Percentiles rank a stretch among this genome's conserved stretches.
These are phyloP conservation scores for Nothocercus nigrocapillus DNA, from an alignment of 2,113 vertebrate species.

Conservation along the genomic window DNA sequence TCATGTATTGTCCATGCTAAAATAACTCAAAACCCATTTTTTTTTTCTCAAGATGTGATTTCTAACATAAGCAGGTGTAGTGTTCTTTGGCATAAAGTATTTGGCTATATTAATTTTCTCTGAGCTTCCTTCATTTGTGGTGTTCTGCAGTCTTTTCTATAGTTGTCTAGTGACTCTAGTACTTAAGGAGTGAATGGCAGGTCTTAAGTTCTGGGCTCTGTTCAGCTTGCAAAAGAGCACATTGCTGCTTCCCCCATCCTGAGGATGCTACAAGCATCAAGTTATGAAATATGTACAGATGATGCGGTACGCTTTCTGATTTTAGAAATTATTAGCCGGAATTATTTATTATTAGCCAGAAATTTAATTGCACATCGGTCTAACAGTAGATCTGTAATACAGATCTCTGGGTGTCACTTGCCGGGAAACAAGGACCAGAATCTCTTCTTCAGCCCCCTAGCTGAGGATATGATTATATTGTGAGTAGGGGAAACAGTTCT, in stretches of 20 bases:
- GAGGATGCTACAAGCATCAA: neutral
- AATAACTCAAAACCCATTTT: neutral
- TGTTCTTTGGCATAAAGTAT: neutral
- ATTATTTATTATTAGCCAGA: neutral
- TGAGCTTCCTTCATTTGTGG: neutral
- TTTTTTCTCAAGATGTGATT: neutral
- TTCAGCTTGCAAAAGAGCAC: neutral
- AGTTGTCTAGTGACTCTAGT: neutral
- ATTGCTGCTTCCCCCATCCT: neutral
- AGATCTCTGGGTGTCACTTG: neutral
- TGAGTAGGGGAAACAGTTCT: neutral
- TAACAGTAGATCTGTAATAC: neutral
- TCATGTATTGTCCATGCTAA: neutral
- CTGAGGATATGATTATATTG: neutral
- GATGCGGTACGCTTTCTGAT: neutral
- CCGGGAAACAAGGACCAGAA: neutral
- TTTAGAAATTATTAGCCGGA: neutral
- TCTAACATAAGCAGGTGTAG: neutral
- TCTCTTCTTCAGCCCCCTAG: neutral
- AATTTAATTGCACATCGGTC: neutral
- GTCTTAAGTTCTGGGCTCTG: neutral
- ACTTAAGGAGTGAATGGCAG: neutral
- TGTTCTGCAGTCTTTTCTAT: neutral
- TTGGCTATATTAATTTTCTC: neutral
- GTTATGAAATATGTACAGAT: neutral